Evolutionary conservation across 2,797 vertebrate genomes (phyloP), one percentile per base, ranked within the genome.

Genomic region (Lophotriccus pileatus): DNA sequence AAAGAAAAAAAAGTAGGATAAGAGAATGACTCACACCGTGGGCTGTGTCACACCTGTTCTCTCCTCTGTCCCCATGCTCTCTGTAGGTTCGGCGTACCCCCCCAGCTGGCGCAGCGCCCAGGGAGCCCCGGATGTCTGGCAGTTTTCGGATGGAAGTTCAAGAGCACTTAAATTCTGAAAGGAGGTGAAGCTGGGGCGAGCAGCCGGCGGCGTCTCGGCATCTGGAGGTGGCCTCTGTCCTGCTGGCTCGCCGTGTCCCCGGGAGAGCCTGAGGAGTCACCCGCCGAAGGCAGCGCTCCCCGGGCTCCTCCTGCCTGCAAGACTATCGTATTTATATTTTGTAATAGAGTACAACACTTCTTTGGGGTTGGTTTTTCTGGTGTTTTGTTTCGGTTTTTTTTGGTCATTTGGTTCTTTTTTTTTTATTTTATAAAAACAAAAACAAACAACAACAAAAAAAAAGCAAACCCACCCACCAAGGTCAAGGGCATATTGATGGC

Each of bases 251-350:
- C 97, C 60, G 85, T 44, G 10, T 96, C 95, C 95, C 95, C 22
- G 66, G 94, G 97, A 97, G 97, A 97, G 96, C 95, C 96, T 95
- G 96, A 96, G 96, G 97, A 97, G 96, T 97, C 91, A 78, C 95
- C 91, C 81, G 23, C 96, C 18, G 90, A 97, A 94, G 94, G 97
- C 98, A 97, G 96, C 95, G 28, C 97, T 96, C 96, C 96, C 96
- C 80, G 58, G 97, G 89, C 95, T 97, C 97, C 96, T 95, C 96
- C 95, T 89, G 95, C 97, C 97, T 96, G 97, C 97, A 97, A 97
- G 95, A 97, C 97, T 97, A 97, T 98, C 97, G 98, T 98, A 98
- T 98, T 98, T 98, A 98, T 98, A 98, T 98, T 98, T 98, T 98
- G 98, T 98, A 98, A 98, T 96, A 98, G 97, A 98, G 96, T 97